Base-by-base conservation (phyloP, 2,113 vertebrate genomes). In the Oriolus oriolus region DNA sequence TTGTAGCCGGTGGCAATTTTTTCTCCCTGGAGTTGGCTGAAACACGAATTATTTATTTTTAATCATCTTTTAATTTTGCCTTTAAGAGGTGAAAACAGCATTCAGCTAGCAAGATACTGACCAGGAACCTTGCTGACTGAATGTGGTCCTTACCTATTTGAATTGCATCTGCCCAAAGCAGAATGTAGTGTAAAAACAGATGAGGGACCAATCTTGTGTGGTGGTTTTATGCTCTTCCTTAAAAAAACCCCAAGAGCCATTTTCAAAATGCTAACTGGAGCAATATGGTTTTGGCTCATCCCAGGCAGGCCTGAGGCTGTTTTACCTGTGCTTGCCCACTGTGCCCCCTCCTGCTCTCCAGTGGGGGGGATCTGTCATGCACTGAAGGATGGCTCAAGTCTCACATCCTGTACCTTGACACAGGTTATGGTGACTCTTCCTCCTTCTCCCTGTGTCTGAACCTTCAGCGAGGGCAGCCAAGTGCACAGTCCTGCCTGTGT, bases 31-130 rank as follows among this genome's bases (percentile, higher is more conserved):
- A 88, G 47, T 57, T 81, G 22, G 30, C 74, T 89, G 64, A 68
- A 94, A 96, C 69, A 90, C 92, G 92, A 85, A 61, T 57, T 50
- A 41, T 69, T 82, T 85, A 37, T 44, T 90, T 93, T 77, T 73
- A 61, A 84, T 84, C 26, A 52, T 63, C 24, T 71, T 82, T 54
- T 52, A 70, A n/a, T 41, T 84, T 75, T 91, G 71, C 37, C 52
- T 57, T 57, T 57, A 44, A 52, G 18, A n/a, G 18, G 18, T 78
- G 24, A 68, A 77, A 90, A 24, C 9, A 27, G 14, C 56, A 49
- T 66, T n/a, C 52, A 75, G 73, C 44, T 63, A 33, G 44, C 37
- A 53, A 81, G 65, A 64, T 60, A 23, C 52, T 37, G n/a, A 44
- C 44, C 41, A 70, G 59, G 35, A 61, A 24, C 41, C 37, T 63